phyloP scores from a whole-genome alignment of 2,113 vertebrate species.

The Caracal caracal region DNA sequence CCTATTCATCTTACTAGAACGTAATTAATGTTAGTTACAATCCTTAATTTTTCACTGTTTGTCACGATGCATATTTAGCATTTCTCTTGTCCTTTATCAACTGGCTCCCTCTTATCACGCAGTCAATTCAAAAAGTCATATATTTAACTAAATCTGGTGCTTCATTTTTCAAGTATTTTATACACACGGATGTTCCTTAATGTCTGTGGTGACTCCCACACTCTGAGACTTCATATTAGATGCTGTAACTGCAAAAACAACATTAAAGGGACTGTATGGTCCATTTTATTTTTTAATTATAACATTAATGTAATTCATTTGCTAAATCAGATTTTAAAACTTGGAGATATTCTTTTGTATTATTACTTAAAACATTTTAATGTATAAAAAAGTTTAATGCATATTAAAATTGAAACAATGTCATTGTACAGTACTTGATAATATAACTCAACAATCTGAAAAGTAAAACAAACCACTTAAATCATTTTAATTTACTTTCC shows the following conservation, averaged over 20 bases:
- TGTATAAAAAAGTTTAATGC: constrained; percentile 51
- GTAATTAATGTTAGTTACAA: constrained; percentile 92
- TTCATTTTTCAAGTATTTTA: constrained; percentile 75
- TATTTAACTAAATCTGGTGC: constrained; percentile 78
- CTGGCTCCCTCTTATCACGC: constrained; percentile 82
- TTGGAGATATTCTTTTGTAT: not conserved
- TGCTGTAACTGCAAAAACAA: not conserved
- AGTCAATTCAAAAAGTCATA: constrained; percentile 88
- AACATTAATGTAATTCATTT: not conserved
- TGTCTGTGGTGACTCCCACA: not conserved
- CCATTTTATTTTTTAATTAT: not conserved
- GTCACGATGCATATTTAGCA: constrained; percentile 90
- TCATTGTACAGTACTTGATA: constrained; percentile 36
- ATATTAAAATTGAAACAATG: constrained; percentile 64
- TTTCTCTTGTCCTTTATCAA: constrained; percentile 88
- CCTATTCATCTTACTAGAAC: constrained; percentile 91
- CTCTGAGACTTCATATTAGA: not conserved
- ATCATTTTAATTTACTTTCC: constrained; percentile 36
- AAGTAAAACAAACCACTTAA: constrained; percentile 43
- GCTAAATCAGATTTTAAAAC: constrained; percentile 32
- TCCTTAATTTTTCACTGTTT: constrained; percentile 93
- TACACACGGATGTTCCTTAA: constrained; percentile 66
- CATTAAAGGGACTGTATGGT: not conserved
- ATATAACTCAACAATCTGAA: constrained; percentile 37
- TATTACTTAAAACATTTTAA: constrained; percentile 65